Conservation (phyloP, 2,797 vertebrate genomes). For the Eremophila alpestris region DNA sequence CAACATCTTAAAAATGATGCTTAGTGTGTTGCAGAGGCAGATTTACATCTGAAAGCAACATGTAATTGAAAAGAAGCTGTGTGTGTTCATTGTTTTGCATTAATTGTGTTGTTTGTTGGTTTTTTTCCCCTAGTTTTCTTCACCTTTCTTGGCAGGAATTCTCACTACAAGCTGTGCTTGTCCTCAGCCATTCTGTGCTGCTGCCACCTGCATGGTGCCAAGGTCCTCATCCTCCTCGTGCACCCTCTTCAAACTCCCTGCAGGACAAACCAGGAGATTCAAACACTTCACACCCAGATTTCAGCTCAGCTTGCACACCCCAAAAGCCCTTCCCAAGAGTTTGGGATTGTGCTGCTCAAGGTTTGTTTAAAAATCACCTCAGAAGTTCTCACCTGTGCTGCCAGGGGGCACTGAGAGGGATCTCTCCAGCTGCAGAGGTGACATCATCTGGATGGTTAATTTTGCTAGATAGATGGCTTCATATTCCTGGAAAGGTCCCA, state of each 20-base stretch:
- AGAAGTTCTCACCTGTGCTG: slow-evolving; percentile 82
- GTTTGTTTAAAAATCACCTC: not conserved
- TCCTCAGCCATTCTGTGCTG: slow-evolving; percentile 82
- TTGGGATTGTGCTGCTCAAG: not conserved
- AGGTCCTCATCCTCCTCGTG: slow-evolving; percentile 97
- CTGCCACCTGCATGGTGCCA: slow-evolving; percentile 90
- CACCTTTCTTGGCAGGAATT: slow-evolving; percentile 58
- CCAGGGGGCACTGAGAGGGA: slow-evolving; percentile 90
- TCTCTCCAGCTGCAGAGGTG: slow-evolving; percentile 91
- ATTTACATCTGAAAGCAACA: slow-evolving; percentile 74
- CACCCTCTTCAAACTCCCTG: slow-evolving; percentile 93
- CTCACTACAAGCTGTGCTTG: not conserved
- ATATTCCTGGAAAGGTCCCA: slow-evolving; percentile 86
- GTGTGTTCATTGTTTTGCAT: slow-evolving; percentile 57
- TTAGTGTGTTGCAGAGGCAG: slow-evolving; percentile 76
- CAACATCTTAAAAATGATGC: slow-evolving; percentile 75
- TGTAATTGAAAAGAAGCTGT: slow-evolving; percentile 68
- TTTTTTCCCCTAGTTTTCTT: slow-evolving; percentile 24
- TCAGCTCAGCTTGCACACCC: not conserved
- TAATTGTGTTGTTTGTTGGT: not conserved
- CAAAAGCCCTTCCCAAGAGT: not conserved
- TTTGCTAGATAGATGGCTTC: slow-evolving; percentile 99
- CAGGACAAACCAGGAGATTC: not conserved
- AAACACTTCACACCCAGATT: rapidly evolving
- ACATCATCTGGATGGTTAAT: slow-evolving; percentile 98